Base-by-base conservation (phyloP, 1,140 invertebrate species). In the Habropoda laboriosa region DNA sequence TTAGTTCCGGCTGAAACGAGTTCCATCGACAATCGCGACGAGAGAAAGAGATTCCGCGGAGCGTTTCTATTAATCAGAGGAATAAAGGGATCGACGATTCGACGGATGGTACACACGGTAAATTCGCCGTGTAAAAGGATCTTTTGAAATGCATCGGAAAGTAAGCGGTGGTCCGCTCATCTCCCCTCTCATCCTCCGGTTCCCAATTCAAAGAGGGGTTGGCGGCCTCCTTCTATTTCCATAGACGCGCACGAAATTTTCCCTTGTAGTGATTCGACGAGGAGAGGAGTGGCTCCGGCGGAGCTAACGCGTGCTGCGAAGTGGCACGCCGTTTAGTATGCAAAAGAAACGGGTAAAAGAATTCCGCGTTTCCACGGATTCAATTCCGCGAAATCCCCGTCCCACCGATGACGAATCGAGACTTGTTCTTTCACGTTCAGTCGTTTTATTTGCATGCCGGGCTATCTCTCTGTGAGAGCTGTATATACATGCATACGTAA, bases 141-240 rank as follows among this genome's bases (percentile, higher is more conserved):
- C 58, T 61, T 61, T 61, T 61, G n/a, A 61, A 61, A 61, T 40
- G 58, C 58, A 40, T 40, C 21, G 58, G 38, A 24, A 61, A 24
- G 35, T 61, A 61, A 61, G 58, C 58, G 58, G 57, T 21, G 58
- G 57, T 21, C 21, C 57, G 18, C 7, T 18, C 55, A 16, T 21
- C 58, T 61, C n/a, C 21, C 32, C 58, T 61, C n/a, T 21, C 35
- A n/a, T 61, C 16, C 35, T 35, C n/a, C 57, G 6, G 2, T 27
- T 7, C 16, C 18, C 4, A 61, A n/a, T 61, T 61, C 32, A 61
- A 61, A 40, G 21, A 8, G 16, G 21, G 18, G 1, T n/a, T 6
- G 7, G 30, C 1, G 8, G 3, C 5, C 24, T 61, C 35, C 35
- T 24, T 16, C 58, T 13, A 38, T 61, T n/a, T 35, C 35, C 35